Conservation (phyloP, 2,888 invertebrate species). For the Fragum sueziense region DNA sequence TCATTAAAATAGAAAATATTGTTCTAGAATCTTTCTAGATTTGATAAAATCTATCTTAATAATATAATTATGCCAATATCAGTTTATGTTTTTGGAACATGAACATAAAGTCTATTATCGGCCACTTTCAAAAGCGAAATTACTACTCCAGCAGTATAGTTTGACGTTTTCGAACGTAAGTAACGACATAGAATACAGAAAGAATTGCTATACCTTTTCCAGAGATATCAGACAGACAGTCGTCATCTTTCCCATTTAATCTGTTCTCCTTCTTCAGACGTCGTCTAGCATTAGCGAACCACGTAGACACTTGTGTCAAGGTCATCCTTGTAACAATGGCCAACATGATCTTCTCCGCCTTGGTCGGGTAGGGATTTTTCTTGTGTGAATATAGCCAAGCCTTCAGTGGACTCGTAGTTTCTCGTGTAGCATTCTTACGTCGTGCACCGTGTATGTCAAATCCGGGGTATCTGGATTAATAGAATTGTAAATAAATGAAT, state of each 20-base stretch:
- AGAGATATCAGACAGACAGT: slow-evolving; percentile 26
- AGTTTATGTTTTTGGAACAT: no score
- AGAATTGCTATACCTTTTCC: slow-evolving; percentile 27
- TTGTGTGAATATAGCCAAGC: slow-evolving; percentile 98
- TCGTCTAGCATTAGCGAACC: slow-evolving; percentile 97
- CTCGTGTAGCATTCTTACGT: slow-evolving; percentile 97
- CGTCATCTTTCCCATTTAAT: slow-evolving; percentile 89
- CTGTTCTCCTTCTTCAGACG: slow-evolving; percentile 98
- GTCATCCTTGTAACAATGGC: slow-evolving; percentile 98
- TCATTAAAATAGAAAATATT: no score
- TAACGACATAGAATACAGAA: no score
- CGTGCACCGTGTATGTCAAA: slow-evolving; percentile 91
- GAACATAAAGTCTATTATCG: no score
- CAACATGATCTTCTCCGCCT: slow-evolving; percentile 97
- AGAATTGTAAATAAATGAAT: no score
- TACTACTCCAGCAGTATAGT: no score
- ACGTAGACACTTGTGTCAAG: slow-evolving; percentile 94
- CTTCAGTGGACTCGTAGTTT: slow-evolving; percentile 98
- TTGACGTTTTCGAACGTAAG: no score
- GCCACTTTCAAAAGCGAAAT: no score
- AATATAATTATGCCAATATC: no score
- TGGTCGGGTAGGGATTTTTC: slow-evolving; percentile 98
- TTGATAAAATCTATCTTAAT: no score
- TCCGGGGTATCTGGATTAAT: slow-evolving; percentile 70
- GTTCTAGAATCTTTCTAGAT: no score